phyloP scores from a whole-genome alignment of 2,113 vertebrate genomes.

The Oncorhynchus clarkii region DNA sequence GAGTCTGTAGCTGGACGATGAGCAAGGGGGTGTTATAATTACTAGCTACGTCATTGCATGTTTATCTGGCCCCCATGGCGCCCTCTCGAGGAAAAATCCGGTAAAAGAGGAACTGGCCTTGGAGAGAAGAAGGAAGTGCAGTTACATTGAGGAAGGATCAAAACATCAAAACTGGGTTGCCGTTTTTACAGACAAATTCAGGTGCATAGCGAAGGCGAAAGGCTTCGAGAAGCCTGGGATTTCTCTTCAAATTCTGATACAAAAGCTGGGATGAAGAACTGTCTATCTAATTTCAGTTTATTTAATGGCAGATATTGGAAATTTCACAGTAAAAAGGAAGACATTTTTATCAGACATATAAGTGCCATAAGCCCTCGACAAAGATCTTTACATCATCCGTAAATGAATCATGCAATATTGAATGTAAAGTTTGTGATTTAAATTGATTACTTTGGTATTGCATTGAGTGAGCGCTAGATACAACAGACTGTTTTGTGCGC shows the following conservation, averaged over 20 bases:
- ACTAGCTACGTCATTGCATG: neutral
- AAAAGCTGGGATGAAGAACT: constrained; percentile 59
- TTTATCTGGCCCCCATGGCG: neutral
- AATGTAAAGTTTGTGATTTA: neutral
- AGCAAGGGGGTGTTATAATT: neutral
- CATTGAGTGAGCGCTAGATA: neutral
- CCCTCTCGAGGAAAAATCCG: neutral
- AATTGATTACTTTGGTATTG: neutral
- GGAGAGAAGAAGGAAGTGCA: neutral
- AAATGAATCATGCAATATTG: constrained; percentile 19
- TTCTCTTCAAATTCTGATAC: constrained; percentile 35
- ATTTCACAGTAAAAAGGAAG: constrained; percentile 65
- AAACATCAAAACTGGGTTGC: constrained; percentile 2
- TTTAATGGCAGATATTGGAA: constrained; percentile 65
- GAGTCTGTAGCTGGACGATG: too few species aligned
- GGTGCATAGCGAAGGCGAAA: constrained; percentile 11
- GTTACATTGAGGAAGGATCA: neutral
- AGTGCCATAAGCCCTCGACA: constrained; percentile 46
- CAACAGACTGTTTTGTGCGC: constrained; percentile 6
- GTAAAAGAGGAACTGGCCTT: constrained; percentile 6
- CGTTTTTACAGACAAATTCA: constrained; percentile 1
- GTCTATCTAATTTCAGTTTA: constrained; percentile 46
- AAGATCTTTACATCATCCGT: constrained; percentile 41
- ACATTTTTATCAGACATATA: constrained; percentile 59
- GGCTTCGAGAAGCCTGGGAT: constrained; percentile 44